Conservation (phyloP, 64 coral and sea anemone genomes). For the Pocillopora verrucosa region DNA sequence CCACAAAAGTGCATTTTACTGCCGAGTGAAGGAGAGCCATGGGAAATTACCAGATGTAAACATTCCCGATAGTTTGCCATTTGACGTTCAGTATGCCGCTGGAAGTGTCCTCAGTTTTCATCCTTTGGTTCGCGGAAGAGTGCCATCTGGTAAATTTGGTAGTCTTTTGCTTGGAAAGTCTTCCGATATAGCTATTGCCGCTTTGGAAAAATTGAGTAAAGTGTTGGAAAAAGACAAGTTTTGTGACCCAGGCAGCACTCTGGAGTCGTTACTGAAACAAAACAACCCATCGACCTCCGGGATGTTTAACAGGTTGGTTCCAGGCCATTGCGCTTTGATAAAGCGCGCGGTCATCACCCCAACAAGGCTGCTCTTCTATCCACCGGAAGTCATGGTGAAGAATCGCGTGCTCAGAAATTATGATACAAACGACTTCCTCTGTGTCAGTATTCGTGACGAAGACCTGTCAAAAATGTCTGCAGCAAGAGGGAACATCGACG, state of each 20-base stretch:
- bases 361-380: conserved; percentile 63
- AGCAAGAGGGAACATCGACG: conserved; percentile 45
- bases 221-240: conserved; percentile 60
- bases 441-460: conserved; percentile 90
- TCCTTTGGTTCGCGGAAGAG: conserved; percentile 55
- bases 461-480: conserved; percentile 85
- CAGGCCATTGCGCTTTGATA: conserved; percentile 84
- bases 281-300: conserved; percentile 47
- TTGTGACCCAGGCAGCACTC: conserved; percentile 49
- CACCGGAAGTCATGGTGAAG: conserved; percentile 90
- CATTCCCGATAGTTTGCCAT: conserved; percentile 38
- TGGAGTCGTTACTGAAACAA: conserved; percentile 49
- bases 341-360: conserved; percentile 92
- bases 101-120: conserved; percentile 58
- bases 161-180: conserved; percentile 46
- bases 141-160: conserved; percentile 26
- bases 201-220: conserved; percentile 55
- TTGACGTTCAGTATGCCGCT: conserved; percentile 68
- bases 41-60: conserved; percentile 1
- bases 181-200: conserved; percentile 22
- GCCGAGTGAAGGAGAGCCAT: conserved; percentile 26
- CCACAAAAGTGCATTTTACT: conserved; percentile 19
- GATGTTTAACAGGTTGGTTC: conserved; percentile 40
- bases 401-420: conserved; percentile 89
- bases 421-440: conserved; percentile 67